Percentiles rank a stretch among this genome's conserved stretches.
Evolutionary conservation across 2,797 vertebrate genomes (phyloP).

Genomic region (Pseudocheirus occidentalis): DNA sequence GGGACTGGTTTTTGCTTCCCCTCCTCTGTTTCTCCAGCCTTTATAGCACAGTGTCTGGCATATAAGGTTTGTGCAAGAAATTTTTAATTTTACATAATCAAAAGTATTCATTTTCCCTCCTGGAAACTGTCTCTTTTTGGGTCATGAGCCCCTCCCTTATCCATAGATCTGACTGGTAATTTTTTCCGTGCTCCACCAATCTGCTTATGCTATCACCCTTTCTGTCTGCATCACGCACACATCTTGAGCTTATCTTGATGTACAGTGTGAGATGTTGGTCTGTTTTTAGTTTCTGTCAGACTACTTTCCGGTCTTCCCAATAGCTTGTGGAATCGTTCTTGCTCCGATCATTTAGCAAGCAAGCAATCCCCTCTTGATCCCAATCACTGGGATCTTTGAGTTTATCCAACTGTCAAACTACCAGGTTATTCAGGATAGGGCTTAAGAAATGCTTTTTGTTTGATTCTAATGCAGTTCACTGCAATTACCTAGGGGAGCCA

Average conservation of each 20-base stretch:
- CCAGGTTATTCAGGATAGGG: not conserved
- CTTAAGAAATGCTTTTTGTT: not conserved
- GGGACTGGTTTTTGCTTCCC: not conserved
- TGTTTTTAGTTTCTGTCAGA: not conserved
- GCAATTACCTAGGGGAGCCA: not conserved
- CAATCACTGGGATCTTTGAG: not conserved
- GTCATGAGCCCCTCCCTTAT: not conserved
- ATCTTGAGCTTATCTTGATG: not conserved
- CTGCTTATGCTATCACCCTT: not conserved
- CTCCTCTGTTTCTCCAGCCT: not conserved
- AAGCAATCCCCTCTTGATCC: no score
- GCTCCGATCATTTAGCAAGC: not conserved
- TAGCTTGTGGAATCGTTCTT: not conserved
- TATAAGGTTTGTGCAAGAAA: not conserved
- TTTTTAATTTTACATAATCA: not conserved
- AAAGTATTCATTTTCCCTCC: not conserved
- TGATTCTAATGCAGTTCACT: not conserved
- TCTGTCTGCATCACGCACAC: not conserved
- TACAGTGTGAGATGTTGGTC: not conserved
- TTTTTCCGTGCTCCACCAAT: not conserved
- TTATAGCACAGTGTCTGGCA: not conserved
- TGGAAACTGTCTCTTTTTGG: not conserved
- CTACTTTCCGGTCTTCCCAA: not conserved
- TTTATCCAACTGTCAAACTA: not conserved
- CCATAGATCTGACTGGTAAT: not conserved